These are phyloP conservation scores for Chrysotoxum bicinctum DNA, from an alignment of 2,888 invertebrate species.

Conservation along the genomic window DNA sequence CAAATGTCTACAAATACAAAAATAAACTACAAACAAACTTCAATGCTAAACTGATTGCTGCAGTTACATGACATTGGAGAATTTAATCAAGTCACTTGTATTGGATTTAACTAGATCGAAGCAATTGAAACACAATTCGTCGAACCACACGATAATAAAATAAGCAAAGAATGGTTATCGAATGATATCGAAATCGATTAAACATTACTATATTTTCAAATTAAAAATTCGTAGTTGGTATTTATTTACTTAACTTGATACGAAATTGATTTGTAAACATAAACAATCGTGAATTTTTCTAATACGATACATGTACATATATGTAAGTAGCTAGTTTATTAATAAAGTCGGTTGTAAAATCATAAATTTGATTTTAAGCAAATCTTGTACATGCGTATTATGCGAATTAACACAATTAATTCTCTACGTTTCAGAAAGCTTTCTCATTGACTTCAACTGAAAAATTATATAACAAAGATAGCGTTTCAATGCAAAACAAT, in stretches of 20 bases:
- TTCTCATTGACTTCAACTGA: too few relatives aligned
- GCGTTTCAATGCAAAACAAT: too few relatives aligned
- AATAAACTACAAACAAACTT: background rate
- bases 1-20: slow-evolving; percentile 2
- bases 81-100: slow-evolving; percentile 3
- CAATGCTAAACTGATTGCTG: slow-evolving; percentile 17
- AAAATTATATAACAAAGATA: too few relatives aligned
- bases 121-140: slow-evolving; percentile 25
- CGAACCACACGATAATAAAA: slow-evolving; percentile 1
- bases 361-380: too few relatives aligned
- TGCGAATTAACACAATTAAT: too few relatives aligned
- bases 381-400: too few relatives aligned
- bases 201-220: background rate
- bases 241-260: background rate
- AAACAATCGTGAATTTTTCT: background rate
- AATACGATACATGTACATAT: too few relatives aligned
- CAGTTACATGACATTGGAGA: slow-evolving; percentile 3
- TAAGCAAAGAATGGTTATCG: background rate
- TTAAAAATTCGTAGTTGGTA: background rate
- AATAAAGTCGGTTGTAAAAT: too few relatives aligned
- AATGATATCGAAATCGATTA: background rate
- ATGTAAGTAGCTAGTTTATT: too few relatives aligned
- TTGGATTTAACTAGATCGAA: slow-evolving; percentile 48
- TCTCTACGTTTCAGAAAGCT: too few relatives aligned
- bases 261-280: background rate